Evolutionary conservation across 2,113 vertebrate genomes (phyloP).

Genomic region (Tursiops truncatus): DNA sequence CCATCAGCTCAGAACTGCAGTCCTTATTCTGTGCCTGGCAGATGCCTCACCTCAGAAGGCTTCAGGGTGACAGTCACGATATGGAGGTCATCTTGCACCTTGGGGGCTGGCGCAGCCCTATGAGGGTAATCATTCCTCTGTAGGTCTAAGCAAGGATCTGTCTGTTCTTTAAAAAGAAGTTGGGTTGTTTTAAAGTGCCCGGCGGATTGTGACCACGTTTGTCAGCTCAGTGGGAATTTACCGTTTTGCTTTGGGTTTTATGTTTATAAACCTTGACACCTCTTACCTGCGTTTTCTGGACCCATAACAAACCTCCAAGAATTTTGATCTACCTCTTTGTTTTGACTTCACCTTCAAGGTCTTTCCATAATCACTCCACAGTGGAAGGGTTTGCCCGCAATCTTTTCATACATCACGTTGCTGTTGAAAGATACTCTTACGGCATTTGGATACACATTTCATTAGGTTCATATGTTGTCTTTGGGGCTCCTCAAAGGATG

Average conservation of each 20-base stretch:
- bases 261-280: constrained; percentile 38
- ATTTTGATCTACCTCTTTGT: constrained; percentile 68
- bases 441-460: background rate
- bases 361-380: constrained; percentile 58
- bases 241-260: constrained; percentile 60
- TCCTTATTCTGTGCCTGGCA: background rate
- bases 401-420: background rate
- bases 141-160: constrained; percentile 41
- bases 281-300: constrained; percentile 39
- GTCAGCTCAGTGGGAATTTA: constrained; percentile 62
- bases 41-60: background rate
- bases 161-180: constrained; percentile 53
- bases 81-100: background rate
- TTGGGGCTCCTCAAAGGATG: background rate
- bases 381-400: constrained; percentile 52
- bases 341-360: constrained; percentile 59
- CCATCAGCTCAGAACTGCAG: background rate
- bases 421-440: background rate
- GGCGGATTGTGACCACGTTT: constrained; percentile 63
- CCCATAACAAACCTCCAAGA: background rate
- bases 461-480: background rate
- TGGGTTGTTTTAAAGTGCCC: constrained; percentile 59
- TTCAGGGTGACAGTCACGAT: background rate
- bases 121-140: background rate
- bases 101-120: background rate